Base-by-base conservation (phyloP, 2,113 vertebrate genomes). In the Forbesichthys agassizii region DNA sequence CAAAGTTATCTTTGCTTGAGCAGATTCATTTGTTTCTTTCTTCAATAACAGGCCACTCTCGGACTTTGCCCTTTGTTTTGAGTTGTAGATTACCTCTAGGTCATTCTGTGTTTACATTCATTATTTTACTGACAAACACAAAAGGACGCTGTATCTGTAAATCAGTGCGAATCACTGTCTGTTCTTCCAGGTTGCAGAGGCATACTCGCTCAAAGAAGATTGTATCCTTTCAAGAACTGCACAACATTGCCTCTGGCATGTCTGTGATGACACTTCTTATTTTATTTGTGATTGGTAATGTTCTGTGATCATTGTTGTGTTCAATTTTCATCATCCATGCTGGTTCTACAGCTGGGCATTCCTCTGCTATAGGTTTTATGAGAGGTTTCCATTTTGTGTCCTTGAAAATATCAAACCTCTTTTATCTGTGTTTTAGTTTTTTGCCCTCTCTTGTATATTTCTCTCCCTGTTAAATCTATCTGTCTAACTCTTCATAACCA, bases 171-270 rank as follows among this genome's bases (percentile, higher is more conserved):
- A 49, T 65, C 20, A 52, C 16, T 33, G 48, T 49, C 16, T 69
- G 9, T 58, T 11, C 48, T 77, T 84, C 81, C 86, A 99, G 97
- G 93, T 98, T 69, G 97, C 97, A 9, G 95, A 98, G 74, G 92
- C 93, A 48, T 98, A 95, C 88, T 96, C 95, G 74, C 94, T 93
- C 78, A 94, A 95, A 81, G 93, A 95, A 64, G 95, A 99, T 68
- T 98, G 97, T 99, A 99, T 98, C 97, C 94, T 99, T 96, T 92
- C 74, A 61, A 27, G 0, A 11, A 36, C 57, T 36, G 20, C 27
- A 59, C 10, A 33, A 5, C 5, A 59, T 27, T 27, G 0, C 27
- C 27, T 27, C 27, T 27, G 27, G 27, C 27, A 27, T 27, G 9
- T 53, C 1, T 53, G 51, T 53, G 51, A 5, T 42, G 36, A 42